Evolutionary conservation across 2,113 vertebrate genomes (phyloP).

Genomic region (Sinocyclocheilus grahami): DNA sequence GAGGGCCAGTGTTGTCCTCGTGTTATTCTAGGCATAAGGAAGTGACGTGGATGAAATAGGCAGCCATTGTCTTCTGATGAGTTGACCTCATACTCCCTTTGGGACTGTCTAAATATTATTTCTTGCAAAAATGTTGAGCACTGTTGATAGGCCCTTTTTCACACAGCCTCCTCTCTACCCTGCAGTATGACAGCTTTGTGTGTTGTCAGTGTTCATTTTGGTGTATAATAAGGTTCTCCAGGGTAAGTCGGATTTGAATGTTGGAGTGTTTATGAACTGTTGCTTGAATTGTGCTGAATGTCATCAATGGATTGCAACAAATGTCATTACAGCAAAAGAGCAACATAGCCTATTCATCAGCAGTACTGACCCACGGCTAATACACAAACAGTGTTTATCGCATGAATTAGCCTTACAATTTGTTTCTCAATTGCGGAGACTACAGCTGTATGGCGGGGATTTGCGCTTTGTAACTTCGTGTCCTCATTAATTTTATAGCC

Average conservation of each 20-base stretch:
- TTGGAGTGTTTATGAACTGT: conserved; percentile 6
- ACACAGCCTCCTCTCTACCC: conserved; percentile 1
- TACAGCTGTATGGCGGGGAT: background rate
- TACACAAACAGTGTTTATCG: background rate
- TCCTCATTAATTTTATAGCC: conserved; percentile 27
- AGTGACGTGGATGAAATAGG: conserved; percentile 45
- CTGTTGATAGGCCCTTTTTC: conserved; percentile 40
- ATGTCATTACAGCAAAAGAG: background rate
- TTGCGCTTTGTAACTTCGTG: background rate
- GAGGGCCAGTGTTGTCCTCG: conserved; percentile 25
- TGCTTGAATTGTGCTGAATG: background rate
- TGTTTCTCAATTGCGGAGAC: background rate
- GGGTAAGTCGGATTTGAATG: background rate
- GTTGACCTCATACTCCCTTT: conserved; percentile 46
- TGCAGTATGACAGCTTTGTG: background rate
- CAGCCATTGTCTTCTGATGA: conserved; percentile 38
- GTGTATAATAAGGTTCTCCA: conserved; percentile 1
- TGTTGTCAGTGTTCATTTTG: background rate
- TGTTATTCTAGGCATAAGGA: conserved; percentile 55
- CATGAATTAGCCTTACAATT: conserved; percentile 7
- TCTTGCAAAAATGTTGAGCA: conserved; percentile 49
- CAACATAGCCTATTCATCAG: background rate
- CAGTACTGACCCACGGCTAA: background rate
- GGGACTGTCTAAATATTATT: conserved; percentile 53
- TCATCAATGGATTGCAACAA: background rate